A percentile compares a stretch with the other conserved stretches of the same genome.
Evolutionary conservation across 2,113 vertebrate species (phyloP).

Genomic region (Anarrhichthys ocellatus): DNA sequence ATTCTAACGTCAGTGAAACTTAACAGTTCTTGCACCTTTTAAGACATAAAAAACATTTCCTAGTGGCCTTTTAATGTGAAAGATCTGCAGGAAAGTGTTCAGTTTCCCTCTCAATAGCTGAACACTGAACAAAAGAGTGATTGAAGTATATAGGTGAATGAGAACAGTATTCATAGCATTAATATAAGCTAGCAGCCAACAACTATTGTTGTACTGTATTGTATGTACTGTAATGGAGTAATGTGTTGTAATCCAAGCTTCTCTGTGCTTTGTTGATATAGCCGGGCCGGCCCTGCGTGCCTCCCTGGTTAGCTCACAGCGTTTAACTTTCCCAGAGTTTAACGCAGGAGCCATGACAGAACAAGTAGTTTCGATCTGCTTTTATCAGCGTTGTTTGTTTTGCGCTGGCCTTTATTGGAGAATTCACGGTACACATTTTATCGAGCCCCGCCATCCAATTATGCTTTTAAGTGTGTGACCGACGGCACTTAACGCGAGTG

Average conservation of each 20-base stretch:
- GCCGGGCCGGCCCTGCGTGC: no score
- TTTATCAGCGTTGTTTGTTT: slow-evolving; percentile 14
- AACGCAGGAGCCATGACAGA: background rate
- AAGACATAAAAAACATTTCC: background rate
- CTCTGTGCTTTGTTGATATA: no score
- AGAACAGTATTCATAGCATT: background rate
- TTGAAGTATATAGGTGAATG: background rate
- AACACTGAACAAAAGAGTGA: background rate
- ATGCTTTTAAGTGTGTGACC: slow-evolving; percentile 41
- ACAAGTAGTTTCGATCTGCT: background rate
- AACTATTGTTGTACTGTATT: no score
- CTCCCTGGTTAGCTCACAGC: no score
- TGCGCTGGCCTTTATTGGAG: slow-evolving; percentile 4
- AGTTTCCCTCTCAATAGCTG: background rate
- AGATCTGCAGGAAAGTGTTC: background rate
- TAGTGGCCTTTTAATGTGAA: background rate
- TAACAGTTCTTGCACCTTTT: background rate
- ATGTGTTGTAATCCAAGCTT: no score
- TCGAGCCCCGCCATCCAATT: slow-evolving; percentile 41
- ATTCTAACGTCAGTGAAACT: background rate
- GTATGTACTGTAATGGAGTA: no score
- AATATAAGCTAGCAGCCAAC: background rate
- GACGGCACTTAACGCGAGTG: slow-evolving; percentile 40
- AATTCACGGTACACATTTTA: slow-evolving; percentile 17
- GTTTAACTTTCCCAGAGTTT: no score